A percentile compares a stretch with the other conserved stretches of the same genome.
Evolutionary conservation across 2,888 invertebrate genomes (phyloP).

Genomic region (Tupiocoris notatus): DNA sequence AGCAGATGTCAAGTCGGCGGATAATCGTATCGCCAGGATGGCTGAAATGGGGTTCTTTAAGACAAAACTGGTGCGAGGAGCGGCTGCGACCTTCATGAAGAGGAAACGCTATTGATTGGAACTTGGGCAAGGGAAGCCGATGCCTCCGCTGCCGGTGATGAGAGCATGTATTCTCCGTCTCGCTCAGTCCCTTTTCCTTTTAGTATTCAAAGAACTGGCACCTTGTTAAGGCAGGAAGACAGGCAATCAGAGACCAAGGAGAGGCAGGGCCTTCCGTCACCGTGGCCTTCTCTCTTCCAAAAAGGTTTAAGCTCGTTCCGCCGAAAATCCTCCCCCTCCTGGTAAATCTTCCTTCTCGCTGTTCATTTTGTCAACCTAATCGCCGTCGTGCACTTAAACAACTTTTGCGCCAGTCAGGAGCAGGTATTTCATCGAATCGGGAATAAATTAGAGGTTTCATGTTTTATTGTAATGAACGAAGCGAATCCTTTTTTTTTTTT

Average conservation of each 20-base stretch:
- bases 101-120: slow-evolving; percentile 15
- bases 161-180: slow-evolving; percentile 12
- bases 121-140: not conserved
- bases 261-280: not conserved
- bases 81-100: not conserved
- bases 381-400: not conserved
- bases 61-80: not conserved
- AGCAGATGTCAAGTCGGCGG: not conserved
- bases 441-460: no score
- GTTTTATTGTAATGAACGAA: no score
- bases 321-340: slow-evolving; percentile 23
- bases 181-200: slow-evolving; percentile 18
- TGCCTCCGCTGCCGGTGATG: not conserved
- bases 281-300: not conserved
- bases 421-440: no score
- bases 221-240: slow-evolving; percentile 31
- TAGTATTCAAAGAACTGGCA: slow-evolving; percentile 21
- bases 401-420: not conserved
- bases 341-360: not conserved
- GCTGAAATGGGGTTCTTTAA: not conserved
- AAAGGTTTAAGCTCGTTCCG: not conserved
- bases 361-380: not conserved
- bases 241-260: slow-evolving; percentile 17
- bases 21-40: not conserved
- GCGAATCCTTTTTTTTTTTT: no score